A percentile compares a stretch with the other conserved stretches of the same genome.
Evolutionary conservation across 2,113 vertebrate genomes (phyloP).

Genomic region (Alligator sinensis): DNA sequence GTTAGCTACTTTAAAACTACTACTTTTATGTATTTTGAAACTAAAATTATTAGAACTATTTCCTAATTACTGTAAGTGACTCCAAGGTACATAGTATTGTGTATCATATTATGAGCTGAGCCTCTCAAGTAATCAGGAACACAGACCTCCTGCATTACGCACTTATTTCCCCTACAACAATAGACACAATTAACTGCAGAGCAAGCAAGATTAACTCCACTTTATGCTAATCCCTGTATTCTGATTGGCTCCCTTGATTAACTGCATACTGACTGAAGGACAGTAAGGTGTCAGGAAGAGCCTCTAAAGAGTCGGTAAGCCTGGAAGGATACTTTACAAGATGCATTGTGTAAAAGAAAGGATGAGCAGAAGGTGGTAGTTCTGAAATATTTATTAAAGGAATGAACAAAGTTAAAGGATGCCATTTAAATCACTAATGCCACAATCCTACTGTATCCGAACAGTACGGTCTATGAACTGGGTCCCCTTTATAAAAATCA

Average conservation of each 20-base stretch:
- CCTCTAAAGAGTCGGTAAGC: conserved; percentile 41
- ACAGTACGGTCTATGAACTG: conserved; percentile 21
- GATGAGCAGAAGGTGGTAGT: conserved; percentile 55
- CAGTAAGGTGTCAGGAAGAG: conserved; percentile 57
- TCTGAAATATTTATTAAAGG: conserved; percentile 71
- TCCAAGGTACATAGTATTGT: not conserved
- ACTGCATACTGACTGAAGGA: conserved; percentile 24
- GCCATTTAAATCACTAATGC: conserved; percentile 72
- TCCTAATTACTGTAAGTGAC: not conserved
- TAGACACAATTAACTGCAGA: conserved; percentile 65
- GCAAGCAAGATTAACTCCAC: conserved; percentile 44
- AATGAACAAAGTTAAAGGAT: conserved; percentile 71
- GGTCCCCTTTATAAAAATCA: conserved; percentile 51
- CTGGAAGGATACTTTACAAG: conserved; percentile 40
- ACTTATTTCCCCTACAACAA: conserved; percentile 52
- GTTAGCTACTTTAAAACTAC: not conserved
- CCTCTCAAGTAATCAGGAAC: conserved; percentile 53
- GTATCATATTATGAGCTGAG: not conserved
- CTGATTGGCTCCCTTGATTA: conserved; percentile 61
- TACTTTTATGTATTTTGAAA: not conserved
- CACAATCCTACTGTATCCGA: conserved; percentile 65
- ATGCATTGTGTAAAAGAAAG: conserved; percentile 48
- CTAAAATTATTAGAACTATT: conserved; percentile 1
- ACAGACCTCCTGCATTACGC: not conserved
- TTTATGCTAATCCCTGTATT: conserved; percentile 45